Percentiles rank a stretch among this genome's conserved stretches.
These are phyloP conservation scores for Chaetorhynchus papuensis DNA, from an alignment of 2,113 vertebrate species.

Conservation along the genomic window DNA sequence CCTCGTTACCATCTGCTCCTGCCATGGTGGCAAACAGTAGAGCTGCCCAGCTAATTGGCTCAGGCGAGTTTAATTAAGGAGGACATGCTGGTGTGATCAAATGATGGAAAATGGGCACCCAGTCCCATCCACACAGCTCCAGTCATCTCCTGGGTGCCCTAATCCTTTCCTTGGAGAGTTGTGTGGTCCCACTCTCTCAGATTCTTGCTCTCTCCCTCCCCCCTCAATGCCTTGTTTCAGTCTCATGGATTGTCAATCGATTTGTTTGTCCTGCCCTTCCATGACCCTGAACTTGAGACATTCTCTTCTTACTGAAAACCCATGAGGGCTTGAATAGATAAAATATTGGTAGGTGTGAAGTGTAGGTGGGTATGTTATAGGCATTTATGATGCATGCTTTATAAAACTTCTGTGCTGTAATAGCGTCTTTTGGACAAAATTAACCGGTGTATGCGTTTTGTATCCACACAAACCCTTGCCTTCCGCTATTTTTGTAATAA, in stretches of 20 bases:
- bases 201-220: too few relatives aligned
- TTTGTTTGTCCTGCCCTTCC: not conserved
- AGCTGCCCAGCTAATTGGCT: not conserved
- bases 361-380: fast-evolving
- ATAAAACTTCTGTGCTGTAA: not conserved
- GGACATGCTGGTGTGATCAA: not conserved
- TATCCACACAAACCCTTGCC: not conserved
- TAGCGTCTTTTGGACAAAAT: not conserved
- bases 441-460: fast-evolving
- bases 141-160: not conserved
- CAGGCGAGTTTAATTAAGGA: not conserved
- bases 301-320: not conserved
- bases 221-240: fast-evolving
- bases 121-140: not conserved
- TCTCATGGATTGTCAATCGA: not conserved
- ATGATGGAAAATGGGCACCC: not conserved
- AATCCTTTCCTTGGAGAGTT: not conserved
- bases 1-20: not conserved
- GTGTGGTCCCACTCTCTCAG: not conserved
- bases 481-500: not conserved
- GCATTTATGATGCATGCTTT: not conserved
- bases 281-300: not conserved
- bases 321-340: not conserved
- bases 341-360: not conserved
- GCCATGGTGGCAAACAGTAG: not conserved